Conservation (phyloP, 2,113 vertebrate genomes). For the Macrotus californicus region DNA sequence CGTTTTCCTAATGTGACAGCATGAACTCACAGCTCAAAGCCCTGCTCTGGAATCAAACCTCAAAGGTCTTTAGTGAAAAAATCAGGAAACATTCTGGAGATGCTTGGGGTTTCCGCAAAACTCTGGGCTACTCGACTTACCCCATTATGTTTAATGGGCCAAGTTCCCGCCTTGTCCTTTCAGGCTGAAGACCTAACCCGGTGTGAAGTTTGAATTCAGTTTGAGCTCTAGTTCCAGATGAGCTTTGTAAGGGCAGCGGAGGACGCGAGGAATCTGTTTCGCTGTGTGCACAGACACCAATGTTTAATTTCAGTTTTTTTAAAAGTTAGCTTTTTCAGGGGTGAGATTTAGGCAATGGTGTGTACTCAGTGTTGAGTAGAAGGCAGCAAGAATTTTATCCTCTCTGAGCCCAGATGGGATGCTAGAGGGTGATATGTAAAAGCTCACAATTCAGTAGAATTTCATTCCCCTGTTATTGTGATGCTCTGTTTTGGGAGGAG, state of each 20-base stretch:
- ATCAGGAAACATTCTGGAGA: background rate
- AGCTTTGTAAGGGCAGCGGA: background rate
- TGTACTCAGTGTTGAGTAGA: background rate
- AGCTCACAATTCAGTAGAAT: background rate
- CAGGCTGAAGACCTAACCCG: background rate
- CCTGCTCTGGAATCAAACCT: background rate
- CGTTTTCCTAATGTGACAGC: background rate
- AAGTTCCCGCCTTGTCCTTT: conserved; percentile 48
- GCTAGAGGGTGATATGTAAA: background rate
- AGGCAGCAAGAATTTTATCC: background rate
- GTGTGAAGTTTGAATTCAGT: background rate
- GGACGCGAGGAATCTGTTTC: background rate
- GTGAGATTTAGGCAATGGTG: background rate
- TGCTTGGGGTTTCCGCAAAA: background rate
- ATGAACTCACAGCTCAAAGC: background rate
- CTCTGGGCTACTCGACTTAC: conserved; percentile 36
- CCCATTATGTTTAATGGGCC: conserved; percentile 15
- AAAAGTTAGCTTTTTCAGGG: background rate
- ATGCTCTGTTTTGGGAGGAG: background rate
- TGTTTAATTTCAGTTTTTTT: background rate
- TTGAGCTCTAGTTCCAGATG: background rate
- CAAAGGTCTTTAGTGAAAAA: background rate
- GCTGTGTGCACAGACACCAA: background rate
- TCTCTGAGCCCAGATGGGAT: background rate
- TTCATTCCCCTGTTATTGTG: background rate